phyloP scores from a whole-genome alignment of 2,888 invertebrate genomes.

The Scaptomyza parva region DNA sequence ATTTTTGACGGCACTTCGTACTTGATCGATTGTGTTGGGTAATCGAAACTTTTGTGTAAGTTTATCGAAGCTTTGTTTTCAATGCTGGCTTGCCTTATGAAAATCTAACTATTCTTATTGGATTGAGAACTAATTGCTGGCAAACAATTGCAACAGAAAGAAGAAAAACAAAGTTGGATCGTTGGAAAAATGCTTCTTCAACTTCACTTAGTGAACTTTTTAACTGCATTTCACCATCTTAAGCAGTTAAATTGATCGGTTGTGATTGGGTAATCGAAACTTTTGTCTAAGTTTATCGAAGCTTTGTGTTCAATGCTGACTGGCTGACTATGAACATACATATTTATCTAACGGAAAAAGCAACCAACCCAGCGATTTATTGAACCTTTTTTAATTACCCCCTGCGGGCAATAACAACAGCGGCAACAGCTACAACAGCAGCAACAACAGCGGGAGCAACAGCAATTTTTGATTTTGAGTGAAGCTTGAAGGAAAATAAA shows the following conservation, averaged over 20 bases:
- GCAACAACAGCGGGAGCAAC: constrained; percentile 37
- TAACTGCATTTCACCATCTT: too few relatives aligned
- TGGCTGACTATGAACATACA: constrained; percentile 14
- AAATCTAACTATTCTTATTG: too few relatives aligned
- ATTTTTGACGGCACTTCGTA: too few relatives aligned
- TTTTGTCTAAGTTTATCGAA: too few relatives aligned
- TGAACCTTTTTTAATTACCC: constrained; percentile 74
- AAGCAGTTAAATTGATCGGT: too few relatives aligned
- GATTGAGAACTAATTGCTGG: too few relatives aligned
- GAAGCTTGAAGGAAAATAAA: constrained; percentile 15
- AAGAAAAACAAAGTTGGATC: too few relatives aligned
- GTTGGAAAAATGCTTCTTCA: too few relatives aligned
- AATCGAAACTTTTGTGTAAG: constrained; percentile 1
- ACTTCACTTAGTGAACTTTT: too few relatives aligned
- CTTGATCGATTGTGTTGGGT: too few relatives aligned
- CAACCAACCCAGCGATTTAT: constrained; percentile 53
- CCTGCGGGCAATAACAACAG: constrained; percentile 62
- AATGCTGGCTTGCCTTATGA: background rate
- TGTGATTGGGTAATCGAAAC: background rate
- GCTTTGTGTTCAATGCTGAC: background rate
- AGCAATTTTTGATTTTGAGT: constrained; percentile 38
- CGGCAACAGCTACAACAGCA: constrained; percentile 37
- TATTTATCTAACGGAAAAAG: constrained; percentile 14
- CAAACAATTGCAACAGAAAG: too few relatives aligned
- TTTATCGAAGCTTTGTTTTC: too few relatives aligned